A percentile compares a stretch with the other conserved stretches of the same genome.
phyloP scores from a whole-genome alignment of 2,797 vertebrate species.

The Cyprinella venusta region DNA sequence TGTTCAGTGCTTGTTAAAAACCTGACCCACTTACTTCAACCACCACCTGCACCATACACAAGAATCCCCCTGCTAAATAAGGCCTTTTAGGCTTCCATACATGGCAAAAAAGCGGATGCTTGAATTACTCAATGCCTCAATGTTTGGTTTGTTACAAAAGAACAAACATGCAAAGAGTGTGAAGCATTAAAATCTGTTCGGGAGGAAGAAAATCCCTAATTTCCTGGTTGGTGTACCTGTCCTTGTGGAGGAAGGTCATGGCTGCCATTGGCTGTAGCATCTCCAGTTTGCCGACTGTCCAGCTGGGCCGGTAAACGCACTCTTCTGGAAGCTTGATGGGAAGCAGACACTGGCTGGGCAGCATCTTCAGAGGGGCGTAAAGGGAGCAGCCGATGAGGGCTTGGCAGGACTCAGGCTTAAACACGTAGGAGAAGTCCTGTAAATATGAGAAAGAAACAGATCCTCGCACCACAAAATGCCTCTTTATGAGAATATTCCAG shows the following conservation, averaged over 20 bases:
- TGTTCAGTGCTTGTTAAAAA: constrained; percentile 42
- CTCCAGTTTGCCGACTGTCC: constrained; percentile 93
- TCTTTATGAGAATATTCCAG: not conserved
- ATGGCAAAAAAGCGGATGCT: not conserved
- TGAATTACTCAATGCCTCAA: constrained; percentile 9
- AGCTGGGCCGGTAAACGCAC: constrained; percentile 92
- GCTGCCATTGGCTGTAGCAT: constrained; percentile 87
- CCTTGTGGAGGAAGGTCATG: constrained; percentile 92
- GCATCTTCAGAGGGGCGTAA: constrained; percentile 94
- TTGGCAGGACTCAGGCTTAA: constrained; percentile 92
- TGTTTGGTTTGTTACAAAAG: constrained; percentile 1
- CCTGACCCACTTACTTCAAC: constrained; percentile 35
- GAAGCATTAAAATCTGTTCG: not conserved
- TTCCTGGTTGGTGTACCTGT: constrained; percentile 78
- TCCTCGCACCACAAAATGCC: not conserved
- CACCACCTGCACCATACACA: constrained; percentile 28
- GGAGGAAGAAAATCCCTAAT: not conserved
- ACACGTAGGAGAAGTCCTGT: constrained; percentile 96
- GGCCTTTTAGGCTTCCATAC: constrained; percentile 17
- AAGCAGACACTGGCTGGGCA: constrained; percentile 94
- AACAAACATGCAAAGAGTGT: not conserved
- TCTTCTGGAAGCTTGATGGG: constrained; percentile 92
- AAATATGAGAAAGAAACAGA: not conserved
- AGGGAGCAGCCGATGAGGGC: constrained; percentile 94
- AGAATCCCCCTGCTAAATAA: constrained; percentile 1